Evolutionary conservation across 2,797 vertebrate genomes (phyloP).

Genomic region (Squalus acanthias): DNA sequence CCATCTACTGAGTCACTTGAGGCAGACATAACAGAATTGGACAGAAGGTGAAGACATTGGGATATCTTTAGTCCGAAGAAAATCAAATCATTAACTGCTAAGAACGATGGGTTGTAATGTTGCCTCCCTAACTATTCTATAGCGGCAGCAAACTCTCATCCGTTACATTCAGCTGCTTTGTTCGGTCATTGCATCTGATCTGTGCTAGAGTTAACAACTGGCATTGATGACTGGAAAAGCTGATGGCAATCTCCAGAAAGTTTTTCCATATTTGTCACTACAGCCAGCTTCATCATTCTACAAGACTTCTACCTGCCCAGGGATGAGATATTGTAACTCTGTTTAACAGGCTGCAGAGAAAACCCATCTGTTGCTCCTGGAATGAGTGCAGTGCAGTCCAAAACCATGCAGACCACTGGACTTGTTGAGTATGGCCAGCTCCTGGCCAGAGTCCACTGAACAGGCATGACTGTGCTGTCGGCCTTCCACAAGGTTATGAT

Average conservation of each 20-base stretch:
- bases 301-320: not conserved
- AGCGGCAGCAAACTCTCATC: not conserved
- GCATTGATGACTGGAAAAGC: not conserved
- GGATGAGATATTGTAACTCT: not conserved
- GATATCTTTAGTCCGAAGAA: not conserved
- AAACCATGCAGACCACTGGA: conserved; percentile 18
- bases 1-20: not conserved
- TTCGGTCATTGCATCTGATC: not conserved
- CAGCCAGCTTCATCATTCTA: not conserved
- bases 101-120: not conserved
- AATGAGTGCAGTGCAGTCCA: not conserved
- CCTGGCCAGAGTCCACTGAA: not conserved
- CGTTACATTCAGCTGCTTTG: not conserved
- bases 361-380: not conserved
- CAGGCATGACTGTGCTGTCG: not conserved
- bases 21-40: not conserved
- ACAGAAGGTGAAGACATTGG: not conserved
- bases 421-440: not conserved
- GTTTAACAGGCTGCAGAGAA: not conserved
- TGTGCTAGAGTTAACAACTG: not conserved
- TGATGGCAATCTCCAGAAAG: not conserved
- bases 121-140: not conserved
- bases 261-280: not conserved
- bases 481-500: not conserved
- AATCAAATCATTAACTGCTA: not conserved